Base-by-base conservation (phyloP, 2,113 vertebrate species). In the Trematomus loennbergii region DNA sequence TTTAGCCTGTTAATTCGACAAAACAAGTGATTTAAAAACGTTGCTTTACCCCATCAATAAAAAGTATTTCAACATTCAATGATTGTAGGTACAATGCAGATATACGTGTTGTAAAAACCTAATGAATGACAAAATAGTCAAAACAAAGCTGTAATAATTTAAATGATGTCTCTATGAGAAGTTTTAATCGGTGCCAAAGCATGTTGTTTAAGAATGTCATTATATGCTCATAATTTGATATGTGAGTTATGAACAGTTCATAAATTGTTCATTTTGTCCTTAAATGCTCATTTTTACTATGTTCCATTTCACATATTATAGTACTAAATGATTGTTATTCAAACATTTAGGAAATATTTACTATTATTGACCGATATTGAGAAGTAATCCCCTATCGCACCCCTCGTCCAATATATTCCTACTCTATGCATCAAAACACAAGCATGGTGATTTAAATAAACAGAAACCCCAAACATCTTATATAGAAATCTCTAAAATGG, bases 381-480 rank as follows among this genome's bases (percentile, higher is more conserved):
- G 64, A 49, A 43, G n/a, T 6, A 13, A 48, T 17, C 1, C 1
- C 17, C 9, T 1, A 18, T 13, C 12, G 20, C 17, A 54, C 17
- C 48, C 18, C 18, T 46, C 9, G 16, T 55, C 33, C 40, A 60
- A 49, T 60, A 62, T 22, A 7, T 29, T 55, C 18, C 18, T 18
- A 5, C 36, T 52, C 12, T n/a, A n/a, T n/a, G 15, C 53, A 64
- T 33, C 76, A 48, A 72, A 77, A 43, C 46, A 46, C 13, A 72
- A 48, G 78, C 33, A 75, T 18, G 57, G 40, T 29, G 7, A 45
- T 80, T 81, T 46, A 36, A 68, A 72, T 45, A 74, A 74, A 85
- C 67, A 78, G 10, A 1, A 6, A 61, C 9, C 46, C 25, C 0
- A 0, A 77, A 68, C 72, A 55, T 10, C 58, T 55, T 43, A 22